Percentiles rank a stretch among this genome's conserved stretches.
These are phyloP conservation scores for Colostygia pectinataria DNA, from an alignment of 2,888 invertebrate genomes.

Conservation along the genomic window DNA sequence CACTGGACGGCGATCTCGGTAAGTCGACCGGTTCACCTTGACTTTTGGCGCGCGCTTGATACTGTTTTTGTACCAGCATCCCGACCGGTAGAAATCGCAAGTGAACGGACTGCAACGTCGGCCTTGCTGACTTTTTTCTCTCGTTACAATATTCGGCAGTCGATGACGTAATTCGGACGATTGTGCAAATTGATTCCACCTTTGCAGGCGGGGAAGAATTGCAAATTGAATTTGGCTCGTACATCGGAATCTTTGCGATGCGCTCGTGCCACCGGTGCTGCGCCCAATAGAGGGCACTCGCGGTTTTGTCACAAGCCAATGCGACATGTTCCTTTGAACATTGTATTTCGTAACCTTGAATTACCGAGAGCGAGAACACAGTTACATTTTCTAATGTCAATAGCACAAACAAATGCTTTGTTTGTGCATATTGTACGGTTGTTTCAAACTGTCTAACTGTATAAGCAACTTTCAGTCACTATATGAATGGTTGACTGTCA, in stretches of 20 bases:
- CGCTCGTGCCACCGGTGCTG: slow-evolving; percentile 38
- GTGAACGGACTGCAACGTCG: slow-evolving; percentile 73
- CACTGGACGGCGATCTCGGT: slow-evolving; percentile 32
- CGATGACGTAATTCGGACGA: slow-evolving; percentile 67
- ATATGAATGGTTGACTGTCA: no score
- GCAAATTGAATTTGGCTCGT: slow-evolving; percentile 57
- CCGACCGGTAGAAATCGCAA: slow-evolving; percentile 68
- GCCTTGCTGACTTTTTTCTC: slow-evolving; percentile 69
- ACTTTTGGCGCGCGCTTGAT: slow-evolving; percentile 59
- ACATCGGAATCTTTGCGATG: slow-evolving; percentile 43
- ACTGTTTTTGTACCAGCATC: slow-evolving; percentile 52
- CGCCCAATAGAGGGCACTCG: slow-evolving; percentile 32
- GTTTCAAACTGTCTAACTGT: no score
- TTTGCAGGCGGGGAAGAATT: slow-evolving; percentile 53
- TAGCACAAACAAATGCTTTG: neutral
- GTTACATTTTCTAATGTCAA: slow-evolving; percentile 13
- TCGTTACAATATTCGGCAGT: slow-evolving; percentile 64
- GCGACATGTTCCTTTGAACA: slow-evolving; percentile 36
- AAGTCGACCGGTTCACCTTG: slow-evolving; percentile 68
- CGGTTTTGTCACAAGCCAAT: slow-evolving; percentile 33
- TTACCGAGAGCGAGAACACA: slow-evolving; percentile 13
- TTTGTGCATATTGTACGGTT: no score
- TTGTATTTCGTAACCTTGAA: slow-evolving; percentile 44
- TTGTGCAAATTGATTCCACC: slow-evolving; percentile 64
- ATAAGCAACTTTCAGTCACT: no score